Percentiles rank a stretch among this genome's conserved stretches.
These are phyloP conservation scores for Phyllostomus discolor DNA, from an alignment of 2,113 vertebrate genomes.

Conservation along the genomic window DNA sequence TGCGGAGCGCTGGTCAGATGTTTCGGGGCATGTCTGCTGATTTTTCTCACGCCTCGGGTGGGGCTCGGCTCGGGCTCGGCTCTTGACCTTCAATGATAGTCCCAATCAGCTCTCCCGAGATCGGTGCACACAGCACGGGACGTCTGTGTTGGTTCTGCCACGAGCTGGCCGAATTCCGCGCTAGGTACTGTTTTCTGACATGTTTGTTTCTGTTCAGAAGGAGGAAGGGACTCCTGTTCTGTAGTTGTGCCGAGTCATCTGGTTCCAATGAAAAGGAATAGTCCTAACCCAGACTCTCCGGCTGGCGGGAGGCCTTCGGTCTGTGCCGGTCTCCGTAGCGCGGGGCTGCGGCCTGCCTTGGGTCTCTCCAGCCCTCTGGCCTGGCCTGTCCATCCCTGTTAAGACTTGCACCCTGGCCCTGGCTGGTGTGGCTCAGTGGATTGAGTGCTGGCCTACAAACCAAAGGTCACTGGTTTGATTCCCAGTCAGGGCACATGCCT, in stretches of 20 bases:
- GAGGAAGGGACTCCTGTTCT: not conserved
- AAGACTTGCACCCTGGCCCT: too few species aligned
- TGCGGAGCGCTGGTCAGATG: not conserved
- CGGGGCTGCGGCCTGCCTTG: not conserved
- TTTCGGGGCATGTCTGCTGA: too few species aligned
- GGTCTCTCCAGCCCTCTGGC: not conserved
- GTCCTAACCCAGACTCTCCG: not conserved
- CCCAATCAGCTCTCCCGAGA: not conserved
- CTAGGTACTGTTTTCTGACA: not conserved
- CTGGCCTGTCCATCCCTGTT: not conserved
- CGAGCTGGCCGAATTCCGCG: not conserved
- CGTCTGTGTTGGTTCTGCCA: too few species aligned
- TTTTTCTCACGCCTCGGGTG: not conserved
- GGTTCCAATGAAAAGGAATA: not conserved
- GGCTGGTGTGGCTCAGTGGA: too few species aligned
- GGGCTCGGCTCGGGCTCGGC: not conserved
- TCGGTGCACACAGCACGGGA: not conserved
- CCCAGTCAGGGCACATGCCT: too few species aligned
- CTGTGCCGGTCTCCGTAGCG: not conserved
- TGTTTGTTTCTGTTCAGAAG: not conserved
- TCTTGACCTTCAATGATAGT: not conserved
- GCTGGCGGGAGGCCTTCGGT: not conserved
- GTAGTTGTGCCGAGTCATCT: not conserved
- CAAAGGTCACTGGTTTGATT: too few species aligned
- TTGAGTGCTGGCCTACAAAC: too few species aligned